These are phyloP conservation scores for Drosophila pegasa DNA, from an alignment of 2,888 invertebrate genomes.

Conservation along the genomic window DNA sequence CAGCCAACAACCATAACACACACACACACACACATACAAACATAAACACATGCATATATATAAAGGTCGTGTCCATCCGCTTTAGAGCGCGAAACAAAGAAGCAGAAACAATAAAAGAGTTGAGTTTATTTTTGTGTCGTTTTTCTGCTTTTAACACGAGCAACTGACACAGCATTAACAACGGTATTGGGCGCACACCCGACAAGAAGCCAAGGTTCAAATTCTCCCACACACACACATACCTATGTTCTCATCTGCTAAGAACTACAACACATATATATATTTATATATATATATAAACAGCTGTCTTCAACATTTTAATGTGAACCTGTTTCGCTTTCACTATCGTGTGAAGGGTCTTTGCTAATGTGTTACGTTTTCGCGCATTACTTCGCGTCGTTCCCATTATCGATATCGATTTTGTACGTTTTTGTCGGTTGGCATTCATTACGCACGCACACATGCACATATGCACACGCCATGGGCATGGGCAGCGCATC, in stretches of 20 bases:
- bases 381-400: constrained; percentile 13
- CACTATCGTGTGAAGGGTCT: constrained; percentile 35
- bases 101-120: constrained; percentile 42
- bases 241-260: constrained; percentile 13
- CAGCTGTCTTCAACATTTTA: constrained; percentile 22
- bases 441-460: constrained; percentile 7
- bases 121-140: constrained; percentile 30
- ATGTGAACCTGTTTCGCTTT: constrained; percentile 40
- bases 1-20: constrained; percentile 14
- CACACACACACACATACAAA: neutral
- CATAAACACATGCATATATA: neutral
- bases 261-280: neutral
- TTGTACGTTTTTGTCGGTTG: constrained; percentile 48
- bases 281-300: neutral
- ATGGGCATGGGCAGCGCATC: constrained; percentile 44
- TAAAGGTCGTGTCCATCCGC: constrained; percentile 64
- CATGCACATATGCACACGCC: neutral
- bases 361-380: constrained; percentile 22
- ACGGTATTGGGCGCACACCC: constrained; percentile 32
- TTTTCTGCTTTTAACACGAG: constrained; percentile 29
- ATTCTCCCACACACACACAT: constrained; percentile 62
- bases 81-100: constrained; percentile 49
- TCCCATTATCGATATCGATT: constrained; percentile 41
- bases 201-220: constrained; percentile 57
- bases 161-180: constrained; percentile 47